Evolutionary conservation across 2,113 vertebrate species (phyloP), one percentile per base, ranked within the genome.

Genomic region (Catagonus wagneri): DNA sequence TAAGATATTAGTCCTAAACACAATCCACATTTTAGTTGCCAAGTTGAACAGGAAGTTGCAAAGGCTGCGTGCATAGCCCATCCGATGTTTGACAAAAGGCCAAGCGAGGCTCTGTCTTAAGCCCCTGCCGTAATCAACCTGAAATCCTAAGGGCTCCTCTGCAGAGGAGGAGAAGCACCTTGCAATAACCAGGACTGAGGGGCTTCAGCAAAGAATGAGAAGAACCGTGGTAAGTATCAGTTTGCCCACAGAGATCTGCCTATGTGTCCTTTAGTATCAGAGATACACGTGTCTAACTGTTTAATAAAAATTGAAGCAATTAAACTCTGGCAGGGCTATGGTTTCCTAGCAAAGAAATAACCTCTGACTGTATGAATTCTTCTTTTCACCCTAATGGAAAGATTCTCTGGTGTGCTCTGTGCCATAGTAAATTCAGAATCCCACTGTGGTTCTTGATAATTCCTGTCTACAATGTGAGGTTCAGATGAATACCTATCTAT

Each of bases 141-240:
- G 17, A 69, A 74, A 39, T 14, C 19, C 12, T 11, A 25, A 71
- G 32, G 10, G 32, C 9, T 29, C 1, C 50, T 76, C 50, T 13
- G 44, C 86, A n/a, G 23, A 39, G 34, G 20, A 20, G 3, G 19
- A 6, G 39, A 32, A 52, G 27, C n/a, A 3, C 27, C 63, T 9
- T 17, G 13, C 75, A 80, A 54, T 20, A n/a, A n/a, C 4, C 0
- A 0, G 29, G 65, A 32, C 0, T 7, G 25, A 5, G 6, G 69
- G 3, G 32, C 17, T 60, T 72, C 7, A 1, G 78, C 32, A 56
- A 17, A 2, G 9, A 1, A 3, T 0, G 44, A 29, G 19, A 25
- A 36, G 58, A 27, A 23, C 20, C 1, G 14, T 1, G 23, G 0
- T 7, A 34, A 44, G 69, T 4, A 13, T 66, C 0, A 0, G 13